phyloP scores from a whole-genome alignment of 2,797 vertebrate species.

The Hydrophis major region DNA sequence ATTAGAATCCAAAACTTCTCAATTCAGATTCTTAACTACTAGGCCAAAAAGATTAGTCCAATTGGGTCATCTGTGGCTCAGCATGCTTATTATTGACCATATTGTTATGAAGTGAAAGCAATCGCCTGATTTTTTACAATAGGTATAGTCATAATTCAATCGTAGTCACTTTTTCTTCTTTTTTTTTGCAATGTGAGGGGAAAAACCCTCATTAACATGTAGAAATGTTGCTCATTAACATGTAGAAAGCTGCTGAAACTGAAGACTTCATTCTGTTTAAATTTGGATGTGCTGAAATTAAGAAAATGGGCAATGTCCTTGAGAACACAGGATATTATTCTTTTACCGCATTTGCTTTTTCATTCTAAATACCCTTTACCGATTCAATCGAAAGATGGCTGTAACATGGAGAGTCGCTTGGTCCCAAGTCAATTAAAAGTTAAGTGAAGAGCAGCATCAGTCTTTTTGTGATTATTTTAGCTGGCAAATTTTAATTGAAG shows the following conservation, averaged over 20 bases:
- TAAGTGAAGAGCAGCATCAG: constrained; percentile 26
- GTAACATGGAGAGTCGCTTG: neutral
- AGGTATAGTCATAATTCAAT: neutral
- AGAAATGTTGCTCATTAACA: constrained; percentile 18
- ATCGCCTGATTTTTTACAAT: neutral
- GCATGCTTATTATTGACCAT: neutral
- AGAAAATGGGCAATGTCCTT: constrained; percentile 2
- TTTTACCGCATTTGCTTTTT: constrained; percentile 34
- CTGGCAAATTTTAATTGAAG: constrained; percentile 25
- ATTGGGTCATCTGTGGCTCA: neutral
- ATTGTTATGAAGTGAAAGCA: constrained; percentile 21
- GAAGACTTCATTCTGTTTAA: constrained; percentile 12
- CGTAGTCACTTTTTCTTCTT: neutral
- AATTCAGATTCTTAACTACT: neutral
- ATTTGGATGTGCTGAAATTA: constrained; percentile 17
- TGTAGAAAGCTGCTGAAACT: constrained; percentile 13
- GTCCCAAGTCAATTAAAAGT: constrained; percentile 32
- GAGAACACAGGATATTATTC: neutral
- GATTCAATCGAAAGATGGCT: constrained; percentile 30
- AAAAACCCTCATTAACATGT: neutral
- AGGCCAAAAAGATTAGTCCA: neutral
- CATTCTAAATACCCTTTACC: constrained; percentile 32
- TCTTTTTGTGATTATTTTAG: neutral
- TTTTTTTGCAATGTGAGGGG: neutral
- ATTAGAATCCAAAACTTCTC: neutral